Conservation (phyloP, 2,113 vertebrate species). For the Ammodytes dubius region DNA sequence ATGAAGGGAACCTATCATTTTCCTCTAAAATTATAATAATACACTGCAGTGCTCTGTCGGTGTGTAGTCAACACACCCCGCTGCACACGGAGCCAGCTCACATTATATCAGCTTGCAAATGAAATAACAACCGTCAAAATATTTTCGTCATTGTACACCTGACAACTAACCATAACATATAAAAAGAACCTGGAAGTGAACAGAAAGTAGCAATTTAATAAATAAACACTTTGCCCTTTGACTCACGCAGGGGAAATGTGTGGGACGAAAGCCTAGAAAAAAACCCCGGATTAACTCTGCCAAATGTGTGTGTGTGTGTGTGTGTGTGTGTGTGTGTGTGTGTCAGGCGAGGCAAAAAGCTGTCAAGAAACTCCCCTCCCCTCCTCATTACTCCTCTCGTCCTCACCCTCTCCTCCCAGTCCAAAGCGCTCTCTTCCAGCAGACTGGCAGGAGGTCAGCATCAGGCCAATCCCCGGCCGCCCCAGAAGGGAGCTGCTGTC, state of each 20-base stretch:
- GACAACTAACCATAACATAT: slow-evolving; percentile 60
- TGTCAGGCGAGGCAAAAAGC: slow-evolving; percentile 46
- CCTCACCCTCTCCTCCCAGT: slow-evolving; percentile 52
- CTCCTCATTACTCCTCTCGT: slow-evolving; percentile 54
- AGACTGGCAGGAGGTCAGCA: slow-evolving; percentile 76
- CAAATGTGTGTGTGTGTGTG: slow-evolving; percentile 18
- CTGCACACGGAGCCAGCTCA: slow-evolving; percentile 50
- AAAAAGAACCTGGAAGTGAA: slow-evolving; percentile 50
- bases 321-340: not conserved
- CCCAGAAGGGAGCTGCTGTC: slow-evolving; percentile 77
- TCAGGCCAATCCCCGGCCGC: slow-evolving; percentile 52
- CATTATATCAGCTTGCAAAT: slow-evolving; percentile 61
- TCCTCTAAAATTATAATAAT: slow-evolving; percentile 69
- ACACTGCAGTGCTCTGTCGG: slow-evolving; percentile 47
- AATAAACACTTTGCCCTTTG: slow-evolving; percentile 61
- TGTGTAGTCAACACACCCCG: slow-evolving; percentile 58
- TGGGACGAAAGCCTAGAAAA: slow-evolving; percentile 35
- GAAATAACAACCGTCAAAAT: slow-evolving; percentile 65
- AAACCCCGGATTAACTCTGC: slow-evolving; percentile 32
- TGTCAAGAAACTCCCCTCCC: slow-evolving; percentile 54
- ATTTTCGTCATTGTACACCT: slow-evolving; percentile 59
- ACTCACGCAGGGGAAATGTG: slow-evolving; percentile 59
- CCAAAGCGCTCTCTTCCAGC: slow-evolving; percentile 54
- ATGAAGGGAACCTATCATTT: slow-evolving; percentile 65
- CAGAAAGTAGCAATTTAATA: slow-evolving; percentile 65